Evolutionary conservation across 92 coral and sea anemone species (phyloP), one percentile per base, ranked within the genome.

Genomic region (Metridium senile): DNA sequence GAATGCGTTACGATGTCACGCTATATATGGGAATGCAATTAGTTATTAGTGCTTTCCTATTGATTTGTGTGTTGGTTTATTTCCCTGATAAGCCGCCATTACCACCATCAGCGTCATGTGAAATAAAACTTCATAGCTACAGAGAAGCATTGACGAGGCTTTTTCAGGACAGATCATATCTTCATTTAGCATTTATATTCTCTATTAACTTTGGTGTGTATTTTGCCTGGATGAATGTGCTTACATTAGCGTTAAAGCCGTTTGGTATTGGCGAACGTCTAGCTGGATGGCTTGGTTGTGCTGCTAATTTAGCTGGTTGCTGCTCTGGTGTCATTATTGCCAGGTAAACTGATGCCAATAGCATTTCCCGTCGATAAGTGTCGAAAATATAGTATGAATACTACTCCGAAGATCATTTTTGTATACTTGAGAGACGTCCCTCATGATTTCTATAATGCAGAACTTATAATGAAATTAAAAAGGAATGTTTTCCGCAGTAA

Each of bases 201-300:
- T 85, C 89, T 0, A 54, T 89, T 26, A 72, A 82, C 13, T 85
- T 70, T 34, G 98, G 93, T 10, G 70, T 87, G 22, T 78, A 75
- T 63, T 80, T 39, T 66, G 90, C 93, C 7, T 93, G 98, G 98
- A n/a, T 76, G 58, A 82, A 89, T 35, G 74, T 87, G 77, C 79
- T 93, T 28, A 89, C 78, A 32, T 74, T 90, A 17, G 81, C 89
- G 43, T 68, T 93, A 43, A 86, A 87, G 46, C 84, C 89, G 46
- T 93, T 90, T 87, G 68, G 76, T 19, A 82, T 90, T 19, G 77
- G 79, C 39, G 72, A 74, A 31, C 29, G 25, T 21, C 72, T 88
- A 9, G 93, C 95, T 32, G 92, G 90, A 0, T 87, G 93, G 93
- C 82, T 93, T 31, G 95, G 98, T 20, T 82, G 90, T 74, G 66